Percentiles rank a stretch among this genome's conserved stretches.
These are phyloP conservation scores for Apostichopus leukothele DNA, from an alignment of 53 echinoderm and acorn worm species.

Conservation along the genomic window DNA sequence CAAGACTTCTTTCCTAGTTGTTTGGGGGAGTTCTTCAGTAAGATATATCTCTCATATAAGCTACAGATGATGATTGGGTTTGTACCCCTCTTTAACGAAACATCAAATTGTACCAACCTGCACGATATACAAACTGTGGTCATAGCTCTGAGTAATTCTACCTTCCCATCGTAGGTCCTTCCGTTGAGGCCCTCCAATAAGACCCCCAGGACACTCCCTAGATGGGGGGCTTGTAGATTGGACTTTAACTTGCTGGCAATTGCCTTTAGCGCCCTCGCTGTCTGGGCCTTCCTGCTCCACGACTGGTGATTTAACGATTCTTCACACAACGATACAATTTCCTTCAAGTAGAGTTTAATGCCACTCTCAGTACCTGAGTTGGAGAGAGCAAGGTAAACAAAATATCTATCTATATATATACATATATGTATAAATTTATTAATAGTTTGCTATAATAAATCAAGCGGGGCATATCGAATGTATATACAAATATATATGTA, in stretches of 20 bases:
- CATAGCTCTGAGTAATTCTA: slow-evolving; percentile 74
- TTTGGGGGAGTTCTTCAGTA: too few relatives aligned
- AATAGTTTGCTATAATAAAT: too few relatives aligned
- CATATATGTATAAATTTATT: too few relatives aligned
- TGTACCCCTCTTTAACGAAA: too few relatives aligned
- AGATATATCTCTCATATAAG: too few relatives aligned
- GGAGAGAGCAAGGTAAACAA: background rate
- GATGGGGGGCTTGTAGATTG: slow-evolving; percentile 75
- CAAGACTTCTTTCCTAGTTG: too few relatives aligned
- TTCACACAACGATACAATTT: slow-evolving; percentile 72
- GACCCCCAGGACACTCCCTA: slow-evolving; percentile 68
- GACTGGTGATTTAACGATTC: slow-evolving; percentile 80
- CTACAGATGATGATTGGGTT: too few relatives aligned
- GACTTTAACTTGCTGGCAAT: slow-evolving; percentile 88
- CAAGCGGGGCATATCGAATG: too few relatives aligned
- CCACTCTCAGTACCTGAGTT: slow-evolving; percentile 85
- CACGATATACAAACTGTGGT: slow-evolving; percentile 87
- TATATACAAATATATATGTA: too few relatives aligned
- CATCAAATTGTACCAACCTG: slow-evolving; percentile 60
- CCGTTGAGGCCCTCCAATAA: slow-evolving; percentile 79
- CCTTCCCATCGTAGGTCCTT: slow-evolving; percentile 97
- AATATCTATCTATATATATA: background rate
- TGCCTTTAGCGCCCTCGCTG: slow-evolving; percentile 80
- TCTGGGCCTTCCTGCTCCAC: slow-evolving; percentile 91
- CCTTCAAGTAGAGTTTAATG: slow-evolving; percentile 84